A percentile compares a stretch with the other conserved stretches of the same genome.
Conservation (phyloP, 1,140 invertebrate species). For the Propsilocerus akamusi region DNA sequence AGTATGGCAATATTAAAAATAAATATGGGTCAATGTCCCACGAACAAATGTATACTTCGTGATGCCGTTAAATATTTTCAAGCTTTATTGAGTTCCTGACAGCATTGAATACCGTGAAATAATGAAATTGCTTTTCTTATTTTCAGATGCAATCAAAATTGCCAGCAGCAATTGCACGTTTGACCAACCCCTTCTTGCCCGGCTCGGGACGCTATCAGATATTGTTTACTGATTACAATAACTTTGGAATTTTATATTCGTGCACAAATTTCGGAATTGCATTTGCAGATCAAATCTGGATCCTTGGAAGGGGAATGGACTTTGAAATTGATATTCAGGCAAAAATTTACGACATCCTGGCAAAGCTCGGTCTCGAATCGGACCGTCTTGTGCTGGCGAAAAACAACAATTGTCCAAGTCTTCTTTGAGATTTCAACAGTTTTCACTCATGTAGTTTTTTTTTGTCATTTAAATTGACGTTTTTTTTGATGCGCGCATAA, state of each 20-base stretch:
- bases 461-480: no score
- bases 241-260: slow-evolving; percentile 48
- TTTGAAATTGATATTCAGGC: slow-evolving; percentile 32
- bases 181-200: no score
- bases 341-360: slow-evolving; percentile 34
- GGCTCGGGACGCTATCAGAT: slow-evolving; percentile 46
- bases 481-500: no score
- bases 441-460: no score
- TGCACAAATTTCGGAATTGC: slow-evolving; percentile 36
- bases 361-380: slow-evolving; percentile 32
- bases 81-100: not conserved
- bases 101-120: not conserved
- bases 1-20: no score
- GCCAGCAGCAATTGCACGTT: slow-evolving; percentile 37
- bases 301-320: slow-evolving; percentile 35
- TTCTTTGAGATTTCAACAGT: no score
- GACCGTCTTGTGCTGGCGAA: slow-evolving; percentile 41
- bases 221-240: slow-evolving; percentile 48
- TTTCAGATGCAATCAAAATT: slow-evolving; percentile 36
- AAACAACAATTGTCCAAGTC: slow-evolving; percentile 39
- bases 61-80: no score
- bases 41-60: no score
- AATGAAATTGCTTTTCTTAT: not conserved
- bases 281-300: slow-evolving; percentile 39
- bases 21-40: no score